These are phyloP conservation scores for Rhegmatorhina hoffmannsi DNA, from an alignment of 2,113 vertebrate genomes.

Conservation along the genomic window DNA sequence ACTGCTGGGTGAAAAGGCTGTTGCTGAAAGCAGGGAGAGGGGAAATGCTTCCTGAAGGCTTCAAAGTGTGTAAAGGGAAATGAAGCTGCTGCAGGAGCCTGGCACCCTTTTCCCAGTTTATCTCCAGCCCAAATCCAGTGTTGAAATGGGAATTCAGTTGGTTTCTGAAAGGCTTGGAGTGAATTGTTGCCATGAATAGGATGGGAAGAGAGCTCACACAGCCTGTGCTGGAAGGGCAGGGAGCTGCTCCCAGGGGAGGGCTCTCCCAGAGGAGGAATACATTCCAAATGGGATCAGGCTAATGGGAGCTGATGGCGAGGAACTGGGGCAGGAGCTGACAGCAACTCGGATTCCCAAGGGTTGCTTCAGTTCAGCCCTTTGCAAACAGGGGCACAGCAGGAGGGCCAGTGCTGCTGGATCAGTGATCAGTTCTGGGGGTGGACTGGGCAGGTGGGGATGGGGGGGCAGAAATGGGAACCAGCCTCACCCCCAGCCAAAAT, in stretches of 20 bases:
- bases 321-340: not conserved
- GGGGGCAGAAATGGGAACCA: no score
- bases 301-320: not conserved
- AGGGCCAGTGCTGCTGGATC: not conserved
- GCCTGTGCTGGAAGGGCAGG: not conserved
- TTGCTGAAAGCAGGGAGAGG: not conserved
- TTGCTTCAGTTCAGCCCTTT: not conserved
- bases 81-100: not conserved
- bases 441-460: not conserved
- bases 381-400: accelerated
- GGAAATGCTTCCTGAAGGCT: not conserved
- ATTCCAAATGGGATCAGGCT: not conserved
- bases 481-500: not conserved
- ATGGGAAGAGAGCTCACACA: not conserved
- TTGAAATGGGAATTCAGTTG: accelerated
- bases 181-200: not conserved
- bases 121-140: not conserved
- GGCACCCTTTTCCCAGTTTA: accelerated
- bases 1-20: not conserved
- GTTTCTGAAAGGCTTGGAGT: not conserved
- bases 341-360: not conserved
- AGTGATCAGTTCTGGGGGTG: no score
- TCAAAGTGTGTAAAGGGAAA: not conserved
- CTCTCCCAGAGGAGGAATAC: not conserved
- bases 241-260: not conserved